phyloP scores from a whole-genome alignment of 2,113 vertebrate species.

The Prochilodus magdalenae region DNA sequence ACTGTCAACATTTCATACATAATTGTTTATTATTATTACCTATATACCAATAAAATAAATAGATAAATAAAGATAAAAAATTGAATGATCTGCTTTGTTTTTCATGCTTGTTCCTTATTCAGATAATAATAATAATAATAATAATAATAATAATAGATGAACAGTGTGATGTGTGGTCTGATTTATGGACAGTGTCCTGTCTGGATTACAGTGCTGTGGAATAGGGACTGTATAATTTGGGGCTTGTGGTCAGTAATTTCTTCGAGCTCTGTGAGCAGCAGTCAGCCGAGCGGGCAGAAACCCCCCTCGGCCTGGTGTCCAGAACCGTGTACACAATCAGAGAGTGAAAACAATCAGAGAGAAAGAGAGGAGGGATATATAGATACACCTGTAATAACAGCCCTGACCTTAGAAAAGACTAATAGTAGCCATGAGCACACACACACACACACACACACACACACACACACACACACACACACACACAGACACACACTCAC shows the following conservation, averaged over 20 bases:
- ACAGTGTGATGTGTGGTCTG: neutral
- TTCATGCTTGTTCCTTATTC: no score
- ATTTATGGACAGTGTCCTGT: neutral
- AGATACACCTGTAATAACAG: slow-evolving; percentile 3
- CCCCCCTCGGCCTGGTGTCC: neutral
- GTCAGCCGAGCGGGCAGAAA: neutral
- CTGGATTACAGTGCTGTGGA: neutral
- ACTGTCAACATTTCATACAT: no score
- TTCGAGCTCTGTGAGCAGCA: neutral
- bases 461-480: slow-evolving; percentile 36
- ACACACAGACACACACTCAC: neutral
- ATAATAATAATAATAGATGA: no score
- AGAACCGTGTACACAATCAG: neutral
- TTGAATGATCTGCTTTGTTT: no score
- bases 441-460: slow-evolving; percentile 14
- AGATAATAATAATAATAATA: no score
- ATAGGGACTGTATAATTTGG: neutral
- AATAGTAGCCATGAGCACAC: neutral
- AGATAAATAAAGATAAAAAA: no score
- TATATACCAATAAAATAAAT: no score
- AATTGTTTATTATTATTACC: no score
- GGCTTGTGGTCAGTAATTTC: neutral
- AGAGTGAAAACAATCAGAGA: neutral
- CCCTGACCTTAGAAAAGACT: slow-evolving; percentile 13
- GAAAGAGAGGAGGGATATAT: neutral